Conservation (phyloP, 2,113 vertebrate species). For the Vimba vimba region DNA sequence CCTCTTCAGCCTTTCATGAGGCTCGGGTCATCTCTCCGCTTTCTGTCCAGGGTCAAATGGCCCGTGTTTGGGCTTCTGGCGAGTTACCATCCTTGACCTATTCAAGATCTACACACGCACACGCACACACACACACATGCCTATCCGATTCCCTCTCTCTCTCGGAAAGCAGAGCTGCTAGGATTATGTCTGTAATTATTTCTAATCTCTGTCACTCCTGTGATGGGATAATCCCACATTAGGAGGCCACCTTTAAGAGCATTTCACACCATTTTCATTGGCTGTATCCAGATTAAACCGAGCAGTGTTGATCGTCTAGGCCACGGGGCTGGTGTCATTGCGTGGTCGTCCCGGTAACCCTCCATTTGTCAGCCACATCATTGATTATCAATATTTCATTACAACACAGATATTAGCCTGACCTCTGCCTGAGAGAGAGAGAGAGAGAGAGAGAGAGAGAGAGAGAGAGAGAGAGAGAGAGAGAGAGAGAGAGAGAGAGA, state of each 20-base stretch:
- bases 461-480: too few relatives aligned
- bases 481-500: not conserved
- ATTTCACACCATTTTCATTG: constrained; percentile 66
- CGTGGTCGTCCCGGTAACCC: constrained; percentile 8
- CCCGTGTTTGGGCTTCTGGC: constrained; percentile 50
- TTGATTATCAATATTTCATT: constrained; percentile 65
- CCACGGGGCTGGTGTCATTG: constrained; percentile 1
- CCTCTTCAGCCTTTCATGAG: constrained; percentile 50
- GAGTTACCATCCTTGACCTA: constrained; percentile 46
- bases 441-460: too few relatives aligned
- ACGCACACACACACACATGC: not conserved
- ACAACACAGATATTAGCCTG: constrained; percentile 48
- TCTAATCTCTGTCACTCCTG: constrained; percentile 62
- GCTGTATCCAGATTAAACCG: constrained; percentile 53
- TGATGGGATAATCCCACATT: constrained; percentile 58
- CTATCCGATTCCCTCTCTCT: not conserved
- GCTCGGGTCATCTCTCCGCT: constrained; percentile 15
- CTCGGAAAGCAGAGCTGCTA: constrained; percentile 54
- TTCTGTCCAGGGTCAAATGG: constrained; percentile 51
- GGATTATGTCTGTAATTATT: constrained; percentile 66
- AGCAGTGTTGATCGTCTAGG: not conserved
- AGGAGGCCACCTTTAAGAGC: constrained; percentile 61
- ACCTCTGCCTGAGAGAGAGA: constrained; percentile 36
- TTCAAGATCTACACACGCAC: not conserved
- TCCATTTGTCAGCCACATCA: constrained; percentile 57